Evolutionary conservation across 2,888 invertebrate species (phyloP).

Genomic region (Ernsta delagoae): DNA sequence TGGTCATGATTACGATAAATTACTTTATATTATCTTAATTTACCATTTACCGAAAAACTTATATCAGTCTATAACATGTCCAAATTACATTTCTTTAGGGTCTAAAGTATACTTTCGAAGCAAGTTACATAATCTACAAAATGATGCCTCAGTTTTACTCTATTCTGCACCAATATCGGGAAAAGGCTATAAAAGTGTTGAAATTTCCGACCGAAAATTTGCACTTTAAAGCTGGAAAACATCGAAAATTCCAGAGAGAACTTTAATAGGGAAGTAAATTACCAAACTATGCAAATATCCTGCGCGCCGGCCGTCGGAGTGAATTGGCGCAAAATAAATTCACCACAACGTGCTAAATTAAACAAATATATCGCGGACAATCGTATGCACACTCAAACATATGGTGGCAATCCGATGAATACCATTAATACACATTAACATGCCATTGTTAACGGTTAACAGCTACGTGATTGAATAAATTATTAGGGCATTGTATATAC

Average conservation of each 20-base stretch:
- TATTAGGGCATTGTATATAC: too few species aligned
- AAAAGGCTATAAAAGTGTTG: neutral
- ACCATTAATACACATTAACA: conserved; percentile 6
- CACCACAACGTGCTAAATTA: conserved; percentile 32
- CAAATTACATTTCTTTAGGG: neutral
- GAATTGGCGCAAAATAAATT: conserved; percentile 37
- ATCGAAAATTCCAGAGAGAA: conserved; percentile 18
- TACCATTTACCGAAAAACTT: too few species aligned
- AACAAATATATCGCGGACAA: conserved; percentile 32
- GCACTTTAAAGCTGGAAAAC: conserved; percentile 21
- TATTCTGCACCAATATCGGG: neutral
- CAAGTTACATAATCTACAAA: neutral
- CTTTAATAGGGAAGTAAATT: conserved; percentile 31
- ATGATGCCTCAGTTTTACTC: neutral
- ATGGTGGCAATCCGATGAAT: conserved; percentile 6
- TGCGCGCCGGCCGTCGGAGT: conserved; percentile 23
- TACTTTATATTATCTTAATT: too few species aligned
- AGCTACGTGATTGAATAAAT: neutral
- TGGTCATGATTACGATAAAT: neutral
- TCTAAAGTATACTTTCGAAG: too few species aligned
- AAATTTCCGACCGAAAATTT: conserved; percentile 19
- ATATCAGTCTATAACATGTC: too few species aligned
- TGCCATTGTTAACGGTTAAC: neutral
- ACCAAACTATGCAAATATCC: conserved; percentile 35
- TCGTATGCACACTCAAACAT: conserved; percentile 10